phyloP scores from a whole-genome alignment of 2,797 vertebrate genomes.

The Fringilla coelebs region DNA sequence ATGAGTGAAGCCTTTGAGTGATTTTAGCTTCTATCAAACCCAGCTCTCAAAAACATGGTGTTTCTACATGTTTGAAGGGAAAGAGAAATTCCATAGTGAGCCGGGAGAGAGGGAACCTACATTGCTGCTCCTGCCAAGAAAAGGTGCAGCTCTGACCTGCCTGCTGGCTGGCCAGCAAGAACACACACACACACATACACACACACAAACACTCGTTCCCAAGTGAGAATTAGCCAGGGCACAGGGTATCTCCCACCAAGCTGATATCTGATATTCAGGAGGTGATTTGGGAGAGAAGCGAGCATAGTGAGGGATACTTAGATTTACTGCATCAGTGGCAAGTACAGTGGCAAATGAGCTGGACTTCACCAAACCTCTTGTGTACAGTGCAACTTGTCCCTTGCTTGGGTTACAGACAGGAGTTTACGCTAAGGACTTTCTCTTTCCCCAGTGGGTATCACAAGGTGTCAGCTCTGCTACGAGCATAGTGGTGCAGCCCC shows the following conservation, averaged over 20 bases:
- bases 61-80: background rate
- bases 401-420: background rate
- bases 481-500: background rate
- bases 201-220: background rate
- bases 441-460: background rate
- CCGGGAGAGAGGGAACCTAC: background rate
- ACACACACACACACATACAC: background rate
- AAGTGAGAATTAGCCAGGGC: background rate
- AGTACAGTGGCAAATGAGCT: background rate
- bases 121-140: background rate
- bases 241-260: background rate
- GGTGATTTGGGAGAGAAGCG: background rate
- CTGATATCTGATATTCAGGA: background rate
- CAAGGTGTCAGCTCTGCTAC: background rate
- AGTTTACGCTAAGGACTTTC: background rate
- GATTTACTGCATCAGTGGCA: background rate
- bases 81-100: background rate
- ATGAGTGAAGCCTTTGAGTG: background rate
- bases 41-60: background rate
- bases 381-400: background rate
- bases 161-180: background rate
- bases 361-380: background rate
- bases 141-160: background rate
- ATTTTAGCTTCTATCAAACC: background rate
- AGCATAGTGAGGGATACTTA: background rate